Evolutionary conservation across 2,113 vertebrate genomes (phyloP).

Genomic region (Charina bottae): DNA sequence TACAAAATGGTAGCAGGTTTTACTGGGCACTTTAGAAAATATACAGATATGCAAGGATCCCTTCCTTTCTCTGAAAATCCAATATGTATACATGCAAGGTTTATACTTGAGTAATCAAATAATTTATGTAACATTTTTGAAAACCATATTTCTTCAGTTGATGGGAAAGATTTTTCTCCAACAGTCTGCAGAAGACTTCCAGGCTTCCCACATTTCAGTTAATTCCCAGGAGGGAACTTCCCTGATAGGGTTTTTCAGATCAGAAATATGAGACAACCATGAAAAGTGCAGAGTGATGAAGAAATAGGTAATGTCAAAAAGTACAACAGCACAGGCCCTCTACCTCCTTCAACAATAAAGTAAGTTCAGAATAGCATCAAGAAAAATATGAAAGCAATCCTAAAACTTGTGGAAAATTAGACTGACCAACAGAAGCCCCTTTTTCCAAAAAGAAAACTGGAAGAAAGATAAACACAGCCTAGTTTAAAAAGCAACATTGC

Average conservation of each 20-base stretch:
- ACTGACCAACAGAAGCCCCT: neutral
- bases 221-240: neutral
- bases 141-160: neutral
- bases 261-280: neutral
- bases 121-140: neutral
- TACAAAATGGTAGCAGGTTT: neutral
- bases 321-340: neutral
- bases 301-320: neutral
- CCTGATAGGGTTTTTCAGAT: neutral
- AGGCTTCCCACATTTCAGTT: neutral
- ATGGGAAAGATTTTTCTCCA: neutral
- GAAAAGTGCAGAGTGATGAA: neutral
- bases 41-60: constrained; percentile 35
- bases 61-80: neutral
- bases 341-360: neutral
- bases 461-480: constrained; percentile 7
- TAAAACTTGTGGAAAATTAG: neutral
- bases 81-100: constrained; percentile 6
- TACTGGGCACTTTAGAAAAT: constrained; percentile 32
- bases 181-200: neutral
- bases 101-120: neutral
- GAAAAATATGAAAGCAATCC: neutral
- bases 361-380: neutral
- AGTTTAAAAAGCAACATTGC: constrained; percentile 9
- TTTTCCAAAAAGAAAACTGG: neutral